Evolutionary conservation across 2,113 vertebrate species (phyloP).

Genomic region (Polypterus bichir): DNA sequence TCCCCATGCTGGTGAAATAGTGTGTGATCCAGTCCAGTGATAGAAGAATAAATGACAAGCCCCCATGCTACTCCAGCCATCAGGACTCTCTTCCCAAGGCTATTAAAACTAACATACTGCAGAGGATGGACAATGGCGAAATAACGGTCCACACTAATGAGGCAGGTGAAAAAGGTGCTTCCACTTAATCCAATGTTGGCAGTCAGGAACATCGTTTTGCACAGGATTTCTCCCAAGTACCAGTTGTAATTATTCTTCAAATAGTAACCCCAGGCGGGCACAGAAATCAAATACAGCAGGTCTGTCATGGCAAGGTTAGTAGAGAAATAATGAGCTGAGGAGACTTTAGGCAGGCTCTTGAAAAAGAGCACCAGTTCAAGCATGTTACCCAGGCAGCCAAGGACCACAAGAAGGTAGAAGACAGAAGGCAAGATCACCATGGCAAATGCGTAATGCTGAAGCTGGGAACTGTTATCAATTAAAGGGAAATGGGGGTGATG

Average conservation of each 20-base stretch:
- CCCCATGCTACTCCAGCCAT: too few species aligned
- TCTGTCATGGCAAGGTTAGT: constrained; percentile 4
- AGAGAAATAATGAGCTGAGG: neutral
- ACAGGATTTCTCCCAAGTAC: neutral
- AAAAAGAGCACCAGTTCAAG: neutral
- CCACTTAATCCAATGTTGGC: constrained; percentile 1
- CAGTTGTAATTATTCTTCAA: neutral
- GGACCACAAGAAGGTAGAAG: neutral
- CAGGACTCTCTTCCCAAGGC: too few species aligned
- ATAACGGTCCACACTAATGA: constrained; percentile 6
- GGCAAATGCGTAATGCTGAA: neutral
- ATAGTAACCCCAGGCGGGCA: constrained; percentile 3
- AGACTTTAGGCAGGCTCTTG: neutral
- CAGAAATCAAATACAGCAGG: neutral
- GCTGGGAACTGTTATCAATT: too few species aligned
- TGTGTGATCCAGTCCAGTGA: too few species aligned
- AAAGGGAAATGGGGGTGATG: too few species aligned
- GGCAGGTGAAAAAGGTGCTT: constrained; percentile 5
- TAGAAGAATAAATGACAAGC: too few species aligned
- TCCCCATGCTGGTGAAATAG: too few species aligned
- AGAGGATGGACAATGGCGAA: constrained; percentile 3
- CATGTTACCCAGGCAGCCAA: neutral
- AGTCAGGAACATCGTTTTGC: constrained; percentile 1
- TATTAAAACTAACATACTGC: neutral
- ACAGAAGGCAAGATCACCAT: neutral